Conservation (phyloP, 1,140 invertebrate genomes). For the Drosophila ananassae region DNA sequence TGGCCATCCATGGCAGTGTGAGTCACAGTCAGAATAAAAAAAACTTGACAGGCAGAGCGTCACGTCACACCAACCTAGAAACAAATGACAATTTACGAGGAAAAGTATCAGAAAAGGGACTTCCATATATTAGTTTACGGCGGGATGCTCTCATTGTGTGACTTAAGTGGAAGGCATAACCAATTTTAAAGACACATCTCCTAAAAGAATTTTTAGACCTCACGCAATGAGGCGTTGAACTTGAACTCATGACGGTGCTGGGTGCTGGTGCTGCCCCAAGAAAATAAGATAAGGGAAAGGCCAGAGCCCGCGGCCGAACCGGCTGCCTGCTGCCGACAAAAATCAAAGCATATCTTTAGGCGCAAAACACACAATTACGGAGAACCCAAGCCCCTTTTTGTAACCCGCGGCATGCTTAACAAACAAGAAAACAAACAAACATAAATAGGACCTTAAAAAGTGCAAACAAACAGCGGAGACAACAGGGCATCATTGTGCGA, state of each 20-base stretch:
- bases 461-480: constrained; percentile 41
- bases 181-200: constrained; percentile 13
- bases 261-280: not conserved
- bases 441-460: constrained; percentile 35
- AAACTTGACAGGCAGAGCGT: constrained; percentile 9
- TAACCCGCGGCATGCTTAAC: constrained; percentile 41
- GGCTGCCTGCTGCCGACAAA: constrained; percentile 26
- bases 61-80: constrained; percentile 1
- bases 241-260: constrained; percentile 39
- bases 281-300: constrained; percentile 26
- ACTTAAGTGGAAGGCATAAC: constrained; percentile 36
- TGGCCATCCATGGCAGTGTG: not conserved
- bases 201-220: constrained; percentile 13
- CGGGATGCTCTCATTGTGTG: constrained; percentile 41
- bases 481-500: constrained; percentile 51
- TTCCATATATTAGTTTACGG: constrained; percentile 8
- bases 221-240: constrained; percentile 49
- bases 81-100: not conserved
- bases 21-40: constrained; percentile 11
- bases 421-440: constrained; percentile 59
- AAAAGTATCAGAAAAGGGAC: constrained; percentile 11
- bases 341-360: constrained; percentile 68
- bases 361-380: constrained; percentile 59
- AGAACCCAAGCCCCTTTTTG: not conserved
- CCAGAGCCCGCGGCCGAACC: not conserved